These are phyloP conservation scores for Puma concolor DNA, from an alignment of 2,113 vertebrate genomes.

Conservation along the genomic window DNA sequence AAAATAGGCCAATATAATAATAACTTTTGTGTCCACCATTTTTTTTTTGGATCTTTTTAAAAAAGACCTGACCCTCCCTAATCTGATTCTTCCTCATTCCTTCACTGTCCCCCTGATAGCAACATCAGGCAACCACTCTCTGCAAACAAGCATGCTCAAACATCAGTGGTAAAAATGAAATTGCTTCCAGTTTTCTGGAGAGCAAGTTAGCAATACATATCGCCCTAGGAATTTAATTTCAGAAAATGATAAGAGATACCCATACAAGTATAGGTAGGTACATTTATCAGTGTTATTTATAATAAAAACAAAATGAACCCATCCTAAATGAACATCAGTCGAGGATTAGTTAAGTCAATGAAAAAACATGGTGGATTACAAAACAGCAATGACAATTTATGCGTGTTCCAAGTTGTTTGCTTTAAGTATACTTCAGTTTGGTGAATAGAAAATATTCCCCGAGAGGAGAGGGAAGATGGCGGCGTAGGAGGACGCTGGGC, in stretches of 20 bases:
- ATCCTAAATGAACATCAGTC: constrained; percentile 1
- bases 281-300: constrained; percentile 29
- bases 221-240: constrained; percentile 29
- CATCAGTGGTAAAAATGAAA: constrained; percentile 25
- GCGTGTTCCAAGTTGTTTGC: neutral
- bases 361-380: neutral
- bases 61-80: neutral
- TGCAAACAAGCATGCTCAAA: neutral
- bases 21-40: neutral
- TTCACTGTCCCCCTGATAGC: neutral
- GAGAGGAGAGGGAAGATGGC: no score
- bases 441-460: constrained; percentile 11
- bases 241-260: constrained; percentile 15
- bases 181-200: neutral
- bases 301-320: constrained; percentile 50
- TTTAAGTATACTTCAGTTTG: neutral
- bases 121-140: neutral
- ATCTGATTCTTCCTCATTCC: constrained; percentile 4
- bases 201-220: neutral
- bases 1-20: neutral
- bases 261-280: neutral
- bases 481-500: no score
- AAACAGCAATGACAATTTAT: neutral
- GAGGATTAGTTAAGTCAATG: constrained; percentile 1
- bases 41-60: neutral